A percentile compares a stretch with the other conserved stretches of the same genome.
Conservation (phyloP, 2,113 vertebrate genomes). For the Upupa epops region DNA sequence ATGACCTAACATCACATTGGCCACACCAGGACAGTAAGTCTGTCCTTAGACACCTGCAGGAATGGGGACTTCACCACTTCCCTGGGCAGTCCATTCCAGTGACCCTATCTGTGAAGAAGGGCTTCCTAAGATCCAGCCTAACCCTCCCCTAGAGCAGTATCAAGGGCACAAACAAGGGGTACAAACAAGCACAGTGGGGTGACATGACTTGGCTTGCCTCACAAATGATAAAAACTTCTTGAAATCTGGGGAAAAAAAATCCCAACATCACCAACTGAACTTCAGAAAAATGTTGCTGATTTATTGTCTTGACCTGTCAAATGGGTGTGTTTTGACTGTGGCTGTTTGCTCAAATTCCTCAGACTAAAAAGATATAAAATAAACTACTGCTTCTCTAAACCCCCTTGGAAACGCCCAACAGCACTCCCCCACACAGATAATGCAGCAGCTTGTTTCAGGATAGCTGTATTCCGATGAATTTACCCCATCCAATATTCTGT, state of each 20-base stretch:
- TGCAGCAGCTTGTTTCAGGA: neutral
- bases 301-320: neutral
- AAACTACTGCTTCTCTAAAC: neutral
- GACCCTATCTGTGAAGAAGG: too few species aligned
- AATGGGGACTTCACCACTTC: too few species aligned
- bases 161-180: neutral
- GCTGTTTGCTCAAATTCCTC: neutral
- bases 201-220: neutral
- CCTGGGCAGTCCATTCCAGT: too few species aligned
- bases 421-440: neutral
- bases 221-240: neutral
- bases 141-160: too few species aligned
- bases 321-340: neutral
- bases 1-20: too few species aligned
- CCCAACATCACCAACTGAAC: neutral
- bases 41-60: too few species aligned
- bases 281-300: neutral
- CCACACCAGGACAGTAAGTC: too few species aligned
- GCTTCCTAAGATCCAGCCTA: too few species aligned
- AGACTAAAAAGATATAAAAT: neutral
- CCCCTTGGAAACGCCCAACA: rapidly evolving
- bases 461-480: neutral
- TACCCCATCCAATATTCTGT: neutral
- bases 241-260: rapidly evolving
- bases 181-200: too few species aligned